phyloP scores from a whole-genome alignment of 2,797 vertebrate genomes.

The Fundulus diaphanus region DNA sequence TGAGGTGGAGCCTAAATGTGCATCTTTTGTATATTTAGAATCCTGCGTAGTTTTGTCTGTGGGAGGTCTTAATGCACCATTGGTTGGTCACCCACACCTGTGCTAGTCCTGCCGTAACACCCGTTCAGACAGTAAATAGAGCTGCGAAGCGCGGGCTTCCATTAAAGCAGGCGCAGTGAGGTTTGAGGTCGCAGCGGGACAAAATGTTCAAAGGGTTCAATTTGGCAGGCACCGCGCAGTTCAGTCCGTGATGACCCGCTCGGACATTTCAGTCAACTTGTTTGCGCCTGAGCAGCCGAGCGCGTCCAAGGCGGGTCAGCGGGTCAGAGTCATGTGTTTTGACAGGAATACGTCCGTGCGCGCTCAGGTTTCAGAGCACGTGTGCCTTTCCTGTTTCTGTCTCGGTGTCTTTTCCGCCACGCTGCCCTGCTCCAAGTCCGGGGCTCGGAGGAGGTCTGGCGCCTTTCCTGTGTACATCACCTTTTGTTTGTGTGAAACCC shows the following conservation, averaged over 20 bases:
- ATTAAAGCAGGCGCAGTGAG: too few species aligned
- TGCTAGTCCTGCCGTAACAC: neutral
- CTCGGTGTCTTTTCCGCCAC: conserved; percentile 36
- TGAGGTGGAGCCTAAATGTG: neutral
- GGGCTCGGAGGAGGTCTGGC: conserved; percentile 11
- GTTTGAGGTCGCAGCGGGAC: too few species aligned
- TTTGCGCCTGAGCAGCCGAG: neutral
- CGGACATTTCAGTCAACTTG: neutral
- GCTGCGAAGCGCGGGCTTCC: too few species aligned
- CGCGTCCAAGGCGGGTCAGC: conserved; percentile 7
- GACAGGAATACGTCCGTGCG: conserved; percentile 26
- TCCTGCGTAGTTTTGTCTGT: neutral
- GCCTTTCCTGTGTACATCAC: neutral
- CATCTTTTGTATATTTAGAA: neutral
- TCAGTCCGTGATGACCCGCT: neutral
- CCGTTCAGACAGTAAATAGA: neutral
- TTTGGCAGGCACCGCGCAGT: neutral
- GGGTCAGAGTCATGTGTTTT: conserved; percentile 31
- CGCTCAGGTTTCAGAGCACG: conserved; percentile 38
- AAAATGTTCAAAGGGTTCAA: neutral
- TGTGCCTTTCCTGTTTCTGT: conserved; percentile 62
- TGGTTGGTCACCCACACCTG: neutral
- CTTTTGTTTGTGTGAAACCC: conserved; percentile 17
- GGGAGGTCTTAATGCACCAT: neutral
- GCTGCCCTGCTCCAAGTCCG: conserved; percentile 21